These are phyloP conservation scores for Istiophorus platypterus DNA, from an alignment of 2,113 vertebrate species.

Conservation along the genomic window DNA sequence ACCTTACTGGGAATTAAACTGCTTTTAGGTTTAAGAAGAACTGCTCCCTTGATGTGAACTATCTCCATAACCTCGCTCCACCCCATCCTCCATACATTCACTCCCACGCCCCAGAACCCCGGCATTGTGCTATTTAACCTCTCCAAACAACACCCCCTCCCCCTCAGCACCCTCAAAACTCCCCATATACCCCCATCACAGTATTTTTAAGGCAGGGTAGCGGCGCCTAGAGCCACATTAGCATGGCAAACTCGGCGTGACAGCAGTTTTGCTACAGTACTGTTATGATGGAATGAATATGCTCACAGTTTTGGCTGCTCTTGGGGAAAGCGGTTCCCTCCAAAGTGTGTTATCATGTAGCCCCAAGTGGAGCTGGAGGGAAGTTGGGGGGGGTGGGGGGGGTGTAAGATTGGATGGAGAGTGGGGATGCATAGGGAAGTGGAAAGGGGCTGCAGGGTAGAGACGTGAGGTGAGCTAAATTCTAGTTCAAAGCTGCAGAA, in stretches of 20 bases:
- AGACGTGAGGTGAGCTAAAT: slow-evolving; percentile 68
- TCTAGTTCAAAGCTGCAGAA: slow-evolving; percentile 74
- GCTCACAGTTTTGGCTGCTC: slow-evolving; percentile 71
- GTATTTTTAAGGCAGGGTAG: slow-evolving; percentile 50
- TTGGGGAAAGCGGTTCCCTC: slow-evolving; percentile 68
- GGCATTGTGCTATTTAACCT: slow-evolving; percentile 38
- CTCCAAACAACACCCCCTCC: slow-evolving; percentile 26
- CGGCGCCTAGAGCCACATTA: slow-evolving; percentile 72
- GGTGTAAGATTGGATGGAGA: slow-evolving; percentile 48
- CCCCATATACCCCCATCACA: slow-evolving; percentile 51
- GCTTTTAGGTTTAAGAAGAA: slow-evolving; percentile 43
- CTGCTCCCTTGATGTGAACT: slow-evolving; percentile 34
- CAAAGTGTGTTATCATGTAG: slow-evolving; percentile 78
- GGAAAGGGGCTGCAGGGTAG: slow-evolving; percentile 46
- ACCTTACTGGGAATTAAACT: slow-evolving; percentile 39
- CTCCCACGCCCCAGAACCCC: slow-evolving; percentile 1
- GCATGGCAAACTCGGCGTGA: slow-evolving; percentile 76
- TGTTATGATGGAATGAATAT: slow-evolving; percentile 77
- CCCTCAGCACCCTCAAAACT: slow-evolving; percentile 35
- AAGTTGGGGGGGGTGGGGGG: slow-evolving; percentile 24
- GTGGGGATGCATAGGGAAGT: slow-evolving; percentile 34
- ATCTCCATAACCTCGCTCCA: slow-evolving; percentile 30
- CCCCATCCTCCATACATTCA: not conserved
- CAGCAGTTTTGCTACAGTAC: slow-evolving; percentile 77
- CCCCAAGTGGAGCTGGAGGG: slow-evolving; percentile 72